phyloP scores from a whole-genome alignment of 2,888 invertebrate genomes.

The Scaptomyza tumidula region DNA sequence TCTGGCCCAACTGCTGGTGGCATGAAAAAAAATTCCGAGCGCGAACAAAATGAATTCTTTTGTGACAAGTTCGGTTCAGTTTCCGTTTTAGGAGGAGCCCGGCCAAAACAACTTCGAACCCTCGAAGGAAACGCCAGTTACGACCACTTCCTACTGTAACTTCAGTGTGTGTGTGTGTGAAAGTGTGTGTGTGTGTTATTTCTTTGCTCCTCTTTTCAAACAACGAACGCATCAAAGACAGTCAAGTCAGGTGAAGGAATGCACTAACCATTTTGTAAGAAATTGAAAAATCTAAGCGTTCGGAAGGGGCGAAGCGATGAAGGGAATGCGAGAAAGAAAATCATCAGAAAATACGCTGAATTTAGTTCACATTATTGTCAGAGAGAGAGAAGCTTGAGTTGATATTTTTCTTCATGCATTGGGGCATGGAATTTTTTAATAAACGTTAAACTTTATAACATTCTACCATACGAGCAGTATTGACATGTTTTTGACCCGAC shows the following conservation, averaged over 20 bases:
- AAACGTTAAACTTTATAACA: constrained; percentile 80
- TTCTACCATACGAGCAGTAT: constrained; percentile 54
- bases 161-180: constrained; percentile 2
- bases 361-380: constrained; percentile 77
- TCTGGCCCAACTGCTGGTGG: constrained; percentile 39
- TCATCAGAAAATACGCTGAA: constrained; percentile 72
- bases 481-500: not conserved
- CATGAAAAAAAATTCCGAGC: constrained; percentile 70
- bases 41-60: constrained; percentile 79
- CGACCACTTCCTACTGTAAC: constrained; percentile 60
- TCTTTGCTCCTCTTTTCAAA: constrained; percentile 13
- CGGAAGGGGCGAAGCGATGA: not conserved
- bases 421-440: constrained; percentile 76
- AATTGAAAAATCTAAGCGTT: constrained; percentile 73
- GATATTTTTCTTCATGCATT: constrained; percentile 41
- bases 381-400: constrained; percentile 17
- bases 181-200: not conserved
- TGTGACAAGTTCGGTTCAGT: constrained; percentile 75
- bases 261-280: constrained; percentile 73
- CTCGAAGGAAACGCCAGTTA: constrained; percentile 29
- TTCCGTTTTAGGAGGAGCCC: constrained; percentile 11
- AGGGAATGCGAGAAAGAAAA: constrained; percentile 42
- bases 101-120: constrained; percentile 8
- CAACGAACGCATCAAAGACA: constrained; percentile 71
- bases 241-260: constrained; percentile 79